Base-by-base conservation (phyloP, 2,113 vertebrate species). In the Heterotis niloticus region DNA sequence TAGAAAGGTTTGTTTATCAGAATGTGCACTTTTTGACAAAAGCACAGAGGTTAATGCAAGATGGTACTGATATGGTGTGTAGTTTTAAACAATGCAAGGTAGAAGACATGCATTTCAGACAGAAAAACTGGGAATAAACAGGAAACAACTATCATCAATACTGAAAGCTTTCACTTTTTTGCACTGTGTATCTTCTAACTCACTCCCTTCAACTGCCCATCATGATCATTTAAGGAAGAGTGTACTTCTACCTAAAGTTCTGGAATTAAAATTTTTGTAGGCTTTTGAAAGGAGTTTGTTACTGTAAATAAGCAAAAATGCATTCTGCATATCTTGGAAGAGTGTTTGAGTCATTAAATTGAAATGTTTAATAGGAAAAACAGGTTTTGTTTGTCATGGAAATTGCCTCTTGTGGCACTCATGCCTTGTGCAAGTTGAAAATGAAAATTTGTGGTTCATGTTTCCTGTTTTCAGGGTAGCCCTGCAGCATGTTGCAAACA, bases 401-500 rank as follows among this genome's bases (percentile, higher is more conserved):
- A 12, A 52, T 54, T 44, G n/a, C 7, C 7, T 16, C 26, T 12
- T 51, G 20, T 5, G 64, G 44, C 34, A 44, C 59, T 77, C 13
- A n/a, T 65, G n/a, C 23, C 20, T 54, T 23, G 23, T 44, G 34
- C 44, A 28, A 66, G 13, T 59, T 74, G 72, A 23, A 71, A 51
- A 71, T 54, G 69, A 71, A 54, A 65, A 52, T 66, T 64, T 65
- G 20, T 77, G 75, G 60, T 52, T n/a, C 26, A 67, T 16, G 64
- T 66, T 77, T 77, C 64, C 64, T 77, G 75, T 56, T 77, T n/a
- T 44, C 54, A 56, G 44, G 51, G 64, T 12, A 54, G n/a, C 62
- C 54, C 16, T 77, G 66, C n/a, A n/a, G 18, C 20, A 12, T 64
- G 62, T 64, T 54, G 75, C 44, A 44, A 24, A 64, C 34, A 62